Base-by-base conservation (phyloP, 2,797 vertebrate genomes). In the Phalloptychus januarius region DNA sequence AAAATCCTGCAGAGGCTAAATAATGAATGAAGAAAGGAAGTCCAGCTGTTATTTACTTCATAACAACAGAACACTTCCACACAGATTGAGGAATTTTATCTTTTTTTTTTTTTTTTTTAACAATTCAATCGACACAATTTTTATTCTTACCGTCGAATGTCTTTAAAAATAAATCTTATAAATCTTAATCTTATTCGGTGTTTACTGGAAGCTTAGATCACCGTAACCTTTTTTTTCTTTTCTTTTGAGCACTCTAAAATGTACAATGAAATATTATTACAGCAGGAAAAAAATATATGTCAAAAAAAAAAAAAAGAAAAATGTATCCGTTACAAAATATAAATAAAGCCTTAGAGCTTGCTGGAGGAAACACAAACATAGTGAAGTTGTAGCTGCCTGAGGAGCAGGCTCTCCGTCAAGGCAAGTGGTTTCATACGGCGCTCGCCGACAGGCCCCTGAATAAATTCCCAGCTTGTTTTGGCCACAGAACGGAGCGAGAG, bases 11-110 rank as follows among this genome's bases (percentile, higher is more conserved):
- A 85, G 77, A 75, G 40, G 72, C 40, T 18, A 82, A 79, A 88
- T 85, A 87, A 88, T 86, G 85, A 79, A 75, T 74, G 78, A 76
- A 83, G 87, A 85, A 86, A 85, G 78, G 83, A 77, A 89, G 85
- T 85, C 79, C 67, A n/a, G 44, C 67, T 58, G 77, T 74, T 74
- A 71, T 40, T 33, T 65, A 16, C 65, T 84, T 73, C 63, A 77
- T 50, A n/a, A 54, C 4, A 56, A 56, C 25, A 56, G 11, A 56
- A 28, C 52, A 28, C 52, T 67, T 13, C 25, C 16, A 44, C 20
- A 70, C 61, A 74, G 74, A 44, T 72, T 63, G 87, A 78, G 48
- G 15, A 1, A 28, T 75, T 75, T 38, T 25, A 56, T 85, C 77
- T 83, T 52, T 40, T 78, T 78, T 83, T 63, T 78, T 78, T 83